Evolutionary conservation across 2,888 invertebrate genomes (phyloP).

Genomic region (Pheosia tremula): DNA sequence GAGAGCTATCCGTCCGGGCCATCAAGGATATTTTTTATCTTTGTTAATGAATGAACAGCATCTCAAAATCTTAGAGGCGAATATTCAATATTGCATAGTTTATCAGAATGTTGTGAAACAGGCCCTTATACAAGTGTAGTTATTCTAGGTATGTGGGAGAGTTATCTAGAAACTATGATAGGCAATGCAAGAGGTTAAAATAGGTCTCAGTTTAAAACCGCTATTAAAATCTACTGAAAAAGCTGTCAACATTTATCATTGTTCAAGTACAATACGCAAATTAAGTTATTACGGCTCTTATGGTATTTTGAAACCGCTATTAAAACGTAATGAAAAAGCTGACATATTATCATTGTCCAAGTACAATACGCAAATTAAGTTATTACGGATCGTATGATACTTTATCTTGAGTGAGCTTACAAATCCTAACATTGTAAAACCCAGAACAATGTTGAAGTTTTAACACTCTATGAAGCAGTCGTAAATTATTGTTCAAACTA

Average conservation of each 20-base stretch:
- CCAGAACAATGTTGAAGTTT: conserved; percentile 18
- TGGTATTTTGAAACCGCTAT: conserved; percentile 11
- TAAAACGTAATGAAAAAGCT: conserved; percentile 21
- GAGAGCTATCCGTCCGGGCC: too few species aligned
- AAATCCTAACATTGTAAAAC: conserved; percentile 23
- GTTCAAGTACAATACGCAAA: conserved; percentile 30
- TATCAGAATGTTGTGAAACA: too few species aligned
- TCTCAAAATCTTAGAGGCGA: too few species aligned
- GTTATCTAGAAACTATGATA: too few species aligned
- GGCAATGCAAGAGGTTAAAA: too few species aligned
- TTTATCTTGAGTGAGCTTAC: background rate
- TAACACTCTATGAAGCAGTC: conserved; percentile 20
- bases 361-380: conserved; percentile 29
- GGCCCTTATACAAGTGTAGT: too few species aligned
- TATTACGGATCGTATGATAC: conserved; percentile 28
- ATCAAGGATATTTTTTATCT: too few species aligned
- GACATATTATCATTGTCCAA: conserved; percentile 33
- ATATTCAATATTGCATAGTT: too few species aligned
- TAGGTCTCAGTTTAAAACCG: conserved; percentile 5
- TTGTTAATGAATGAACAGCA: too few species aligned
- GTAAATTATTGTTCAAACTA: conserved; percentile 34
- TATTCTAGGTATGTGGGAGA: too few species aligned
- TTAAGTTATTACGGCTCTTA: conserved; percentile 32
- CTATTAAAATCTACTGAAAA: conserved; percentile 20
- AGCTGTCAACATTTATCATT: conserved; percentile 34